Conservation (phyloP, 2,797 vertebrate genomes). For the Coluber constrictor region DNA sequence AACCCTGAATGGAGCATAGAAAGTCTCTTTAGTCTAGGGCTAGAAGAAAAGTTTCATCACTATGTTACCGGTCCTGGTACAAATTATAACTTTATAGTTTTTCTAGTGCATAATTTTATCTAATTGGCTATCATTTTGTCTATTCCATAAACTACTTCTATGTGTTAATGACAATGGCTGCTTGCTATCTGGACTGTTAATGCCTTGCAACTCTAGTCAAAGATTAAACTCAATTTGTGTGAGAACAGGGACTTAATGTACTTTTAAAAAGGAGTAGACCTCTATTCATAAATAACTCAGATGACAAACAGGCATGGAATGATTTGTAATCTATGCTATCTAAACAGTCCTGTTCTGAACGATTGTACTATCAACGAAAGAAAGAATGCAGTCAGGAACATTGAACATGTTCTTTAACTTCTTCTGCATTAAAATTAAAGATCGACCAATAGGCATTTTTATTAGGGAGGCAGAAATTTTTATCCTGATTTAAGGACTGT, state of each 20-base stretch:
- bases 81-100: not conserved
- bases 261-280: no score
- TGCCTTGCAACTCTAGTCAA: not conserved
- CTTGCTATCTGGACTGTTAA: not conserved
- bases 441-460: not conserved
- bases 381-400: not conserved
- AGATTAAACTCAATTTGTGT: no score
- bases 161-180: not conserved
- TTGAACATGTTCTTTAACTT: no score
- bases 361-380: not conserved
- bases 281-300: no score
- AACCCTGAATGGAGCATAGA: not conserved
- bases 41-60: not conserved
- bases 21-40: not conserved
- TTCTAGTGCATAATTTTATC: not conserved
- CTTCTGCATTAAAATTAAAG: not conserved
- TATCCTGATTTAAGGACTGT: not conserved
- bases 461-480: not conserved
- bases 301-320: no score
- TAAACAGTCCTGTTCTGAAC: no score
- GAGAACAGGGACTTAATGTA: no score
- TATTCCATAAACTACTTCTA: not conserved
- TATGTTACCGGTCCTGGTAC: not conserved
- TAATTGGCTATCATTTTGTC: not conserved
- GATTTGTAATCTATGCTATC: no score